phyloP scores from a whole-genome alignment of 2,113 vertebrate genomes.

The Poeciliopsis occidentalis region DNA sequence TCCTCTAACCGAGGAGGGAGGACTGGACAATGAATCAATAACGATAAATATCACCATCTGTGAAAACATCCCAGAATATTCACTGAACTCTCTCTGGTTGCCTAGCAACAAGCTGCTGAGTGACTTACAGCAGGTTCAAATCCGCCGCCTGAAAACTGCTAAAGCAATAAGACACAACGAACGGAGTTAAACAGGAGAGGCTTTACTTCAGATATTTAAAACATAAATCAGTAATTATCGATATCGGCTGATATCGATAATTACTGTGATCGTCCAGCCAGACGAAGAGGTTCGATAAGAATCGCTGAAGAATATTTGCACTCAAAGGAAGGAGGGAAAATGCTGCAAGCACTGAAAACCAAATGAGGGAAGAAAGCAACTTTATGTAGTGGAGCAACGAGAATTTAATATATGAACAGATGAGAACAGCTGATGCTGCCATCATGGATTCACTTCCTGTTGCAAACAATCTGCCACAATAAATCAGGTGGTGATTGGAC shows the following conservation, averaged over 20 bases:
- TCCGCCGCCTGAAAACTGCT: too few species aligned
- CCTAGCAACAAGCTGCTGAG: too few species aligned
- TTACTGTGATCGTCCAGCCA: too few species aligned
- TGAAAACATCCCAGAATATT: too few species aligned
- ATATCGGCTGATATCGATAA: too few species aligned
- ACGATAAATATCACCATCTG: too few species aligned
- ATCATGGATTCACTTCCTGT: constrained; percentile 11
- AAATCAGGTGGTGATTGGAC: constrained; percentile 25
- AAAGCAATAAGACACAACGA: too few species aligned
- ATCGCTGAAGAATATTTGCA: constrained; percentile 70
- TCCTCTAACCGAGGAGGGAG: constrained; percentile 52
- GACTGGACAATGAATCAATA: neutral
- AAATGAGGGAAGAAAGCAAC: constrained; percentile 77
- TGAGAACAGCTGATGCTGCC: constrained; percentile 31
- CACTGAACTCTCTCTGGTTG: too few species aligned
- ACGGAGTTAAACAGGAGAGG: too few species aligned
- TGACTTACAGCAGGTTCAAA: too few species aligned
- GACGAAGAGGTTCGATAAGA: constrained; percentile 51
- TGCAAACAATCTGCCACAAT: constrained; percentile 11
- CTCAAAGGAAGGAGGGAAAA: constrained; percentile 71
- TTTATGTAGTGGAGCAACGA: constrained; percentile 75
- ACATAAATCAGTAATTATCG: too few species aligned
- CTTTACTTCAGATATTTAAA: too few species aligned
- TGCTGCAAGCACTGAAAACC: constrained; percentile 80
- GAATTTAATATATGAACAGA: constrained; percentile 77